A percentile compares a stretch with the other conserved stretches of the same genome.
Evolutionary conservation across 2,888 invertebrate genomes (phyloP).

Genomic region (Ichneumoninae sp.): DNA sequence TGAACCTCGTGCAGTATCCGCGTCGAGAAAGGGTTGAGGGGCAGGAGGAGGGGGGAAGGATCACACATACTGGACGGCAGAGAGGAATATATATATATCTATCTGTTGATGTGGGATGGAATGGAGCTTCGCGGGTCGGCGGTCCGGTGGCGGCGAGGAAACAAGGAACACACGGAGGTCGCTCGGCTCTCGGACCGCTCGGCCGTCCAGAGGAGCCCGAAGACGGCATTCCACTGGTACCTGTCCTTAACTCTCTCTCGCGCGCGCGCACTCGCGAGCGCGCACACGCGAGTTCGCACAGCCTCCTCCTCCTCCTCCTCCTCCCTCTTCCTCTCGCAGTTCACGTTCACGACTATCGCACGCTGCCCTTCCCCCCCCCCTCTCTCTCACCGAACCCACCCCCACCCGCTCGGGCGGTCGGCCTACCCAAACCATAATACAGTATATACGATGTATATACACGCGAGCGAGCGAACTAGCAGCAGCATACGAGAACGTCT

Average conservation of each 20-base stretch:
- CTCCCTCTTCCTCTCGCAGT: slow-evolving; percentile 70
- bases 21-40: slow-evolving; percentile 31
- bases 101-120: slow-evolving; percentile 51
- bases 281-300: slow-evolving; percentile 29
- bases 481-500: slow-evolving; percentile 15
- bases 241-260: slow-evolving; percentile 78
- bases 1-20: slow-evolving; percentile 36
- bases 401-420: slow-evolving; percentile 68
- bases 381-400: background rate
- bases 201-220: slow-evolving; percentile 65
- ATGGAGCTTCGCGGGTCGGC: slow-evolving; percentile 59
- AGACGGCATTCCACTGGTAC: slow-evolving; percentile 80
- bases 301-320: slow-evolving; percentile 39
- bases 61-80: slow-evolving; percentile 29
- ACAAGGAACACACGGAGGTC: slow-evolving; percentile 75
- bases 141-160: slow-evolving; percentile 69
- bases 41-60: slow-evolving; percentile 16
- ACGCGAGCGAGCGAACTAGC: slow-evolving; percentile 19
- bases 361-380: slow-evolving; percentile 12
- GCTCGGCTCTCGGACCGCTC: slow-evolving; percentile 66
- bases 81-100: background rate
- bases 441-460: slow-evolving; percentile 45
- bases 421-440: slow-evolving; percentile 74
- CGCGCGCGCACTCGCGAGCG: slow-evolving; percentile 9
- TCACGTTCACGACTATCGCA: slow-evolving; percentile 73